phyloP scores from a whole-genome alignment of 2,113 vertebrate genomes.

The Galemys pyrenaicus region DNA sequence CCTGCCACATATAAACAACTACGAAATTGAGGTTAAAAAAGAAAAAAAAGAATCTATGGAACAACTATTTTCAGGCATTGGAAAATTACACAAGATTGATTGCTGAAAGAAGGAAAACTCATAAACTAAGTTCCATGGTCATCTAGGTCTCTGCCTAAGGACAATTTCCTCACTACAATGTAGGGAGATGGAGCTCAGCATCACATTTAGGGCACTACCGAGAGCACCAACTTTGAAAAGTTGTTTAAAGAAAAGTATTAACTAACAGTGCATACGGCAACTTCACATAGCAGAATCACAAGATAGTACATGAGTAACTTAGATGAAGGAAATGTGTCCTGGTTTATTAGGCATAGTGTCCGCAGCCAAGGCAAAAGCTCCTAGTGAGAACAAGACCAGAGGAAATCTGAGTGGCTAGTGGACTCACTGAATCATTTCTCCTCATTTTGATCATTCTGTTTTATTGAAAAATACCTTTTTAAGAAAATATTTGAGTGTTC shows the following conservation, averaged over 20 bases:
- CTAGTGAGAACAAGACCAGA: background rate
- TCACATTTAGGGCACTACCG: background rate
- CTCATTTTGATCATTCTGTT: background rate
- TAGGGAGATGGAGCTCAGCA: background rate
- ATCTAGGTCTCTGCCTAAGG: background rate
- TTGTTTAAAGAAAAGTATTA: background rate
- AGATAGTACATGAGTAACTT: background rate
- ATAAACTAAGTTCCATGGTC: background rate
- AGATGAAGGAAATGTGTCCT: background rate
- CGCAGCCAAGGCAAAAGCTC: background rate
- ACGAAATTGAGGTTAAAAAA: conserved; percentile 10
- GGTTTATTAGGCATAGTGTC: background rate
- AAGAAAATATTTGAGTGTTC: too few species aligned
- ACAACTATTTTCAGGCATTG: background rate
- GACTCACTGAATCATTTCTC: background rate
- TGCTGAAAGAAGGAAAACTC: background rate
- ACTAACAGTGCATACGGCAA: background rate
- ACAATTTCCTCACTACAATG: background rate
- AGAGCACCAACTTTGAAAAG: too few species aligned
- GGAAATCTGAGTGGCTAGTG: background rate
- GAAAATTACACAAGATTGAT: background rate
- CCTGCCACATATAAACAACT: background rate
- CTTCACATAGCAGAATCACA: background rate
- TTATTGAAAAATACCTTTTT: background rate
- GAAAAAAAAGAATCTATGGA: background rate